Evolutionary conservation across 2,797 vertebrate genomes (phyloP).

Genomic region (Malurus leucopterus): DNA sequence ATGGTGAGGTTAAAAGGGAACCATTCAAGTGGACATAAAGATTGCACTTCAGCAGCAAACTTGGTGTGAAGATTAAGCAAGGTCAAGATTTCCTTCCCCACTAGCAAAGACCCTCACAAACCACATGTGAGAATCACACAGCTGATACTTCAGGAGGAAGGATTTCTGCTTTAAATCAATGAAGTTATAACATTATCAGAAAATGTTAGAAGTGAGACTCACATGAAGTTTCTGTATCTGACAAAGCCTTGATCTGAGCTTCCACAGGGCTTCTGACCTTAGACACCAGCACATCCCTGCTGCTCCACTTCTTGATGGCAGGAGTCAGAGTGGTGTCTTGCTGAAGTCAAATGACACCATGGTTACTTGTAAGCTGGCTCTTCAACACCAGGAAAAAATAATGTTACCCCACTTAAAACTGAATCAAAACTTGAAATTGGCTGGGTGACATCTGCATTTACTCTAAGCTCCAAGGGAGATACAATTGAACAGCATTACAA

Average conservation of each 20-base stretch:
- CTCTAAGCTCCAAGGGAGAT: neutral
- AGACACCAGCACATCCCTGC: neutral
- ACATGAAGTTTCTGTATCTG: neutral
- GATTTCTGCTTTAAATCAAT: neutral
- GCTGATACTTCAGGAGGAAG: neutral
- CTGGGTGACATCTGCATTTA: neutral
- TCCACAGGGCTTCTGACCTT: neutral
- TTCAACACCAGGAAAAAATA: neutral
- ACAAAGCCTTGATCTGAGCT: neutral
- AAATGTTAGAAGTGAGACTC: neutral
- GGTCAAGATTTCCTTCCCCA: neutral
- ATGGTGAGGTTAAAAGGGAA: neutral
- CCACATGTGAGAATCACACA: neutral
- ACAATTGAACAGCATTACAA: neutral
- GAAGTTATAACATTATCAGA: neutral
- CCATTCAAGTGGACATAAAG: neutral
- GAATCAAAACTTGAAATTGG: neutral
- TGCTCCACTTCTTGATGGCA: neutral
- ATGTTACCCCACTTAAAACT: neutral
- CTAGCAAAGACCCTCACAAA: neutral
- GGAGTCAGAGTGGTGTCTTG: neutral
- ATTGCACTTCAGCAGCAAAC: neutral
- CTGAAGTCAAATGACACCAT: neutral
- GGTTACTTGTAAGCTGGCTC: neutral
- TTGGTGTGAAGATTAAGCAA: neutral